phyloP scores from a whole-genome alignment of 2,113 vertebrate species.

The Hucho hucho region DNA sequence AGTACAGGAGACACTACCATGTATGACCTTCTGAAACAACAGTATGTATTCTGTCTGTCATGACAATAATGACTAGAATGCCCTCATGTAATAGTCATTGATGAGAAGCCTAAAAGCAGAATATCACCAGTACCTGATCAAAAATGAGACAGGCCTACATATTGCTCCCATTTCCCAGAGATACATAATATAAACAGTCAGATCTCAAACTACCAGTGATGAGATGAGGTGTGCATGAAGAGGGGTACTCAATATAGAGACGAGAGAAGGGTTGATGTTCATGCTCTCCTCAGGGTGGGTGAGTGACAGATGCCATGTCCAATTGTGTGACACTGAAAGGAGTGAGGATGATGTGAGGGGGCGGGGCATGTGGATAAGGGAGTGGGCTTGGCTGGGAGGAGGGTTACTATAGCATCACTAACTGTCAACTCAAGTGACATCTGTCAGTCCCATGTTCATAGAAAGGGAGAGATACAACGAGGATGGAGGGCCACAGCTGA shows the following conservation, averaged over 20 bases:
- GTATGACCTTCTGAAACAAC: neutral
- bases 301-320: conserved; percentile 56
- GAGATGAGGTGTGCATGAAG: conserved; percentile 32
- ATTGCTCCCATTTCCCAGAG: no score
- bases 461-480: neutral
- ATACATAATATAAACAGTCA: no score
- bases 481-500: neutral
- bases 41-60: neutral
- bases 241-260: conserved; percentile 41
- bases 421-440: conserved; percentile 32
- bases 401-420: neutral
- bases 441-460: conserved; percentile 43
- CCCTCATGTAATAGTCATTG: neutral
- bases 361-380: neutral
- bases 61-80: neutral
- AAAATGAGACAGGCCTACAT: neutral
- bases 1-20: neutral
- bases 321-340: conserved; percentile 50
- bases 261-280: conserved; percentile 28
- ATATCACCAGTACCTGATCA: neutral
- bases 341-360: conserved; percentile 45
- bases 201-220: conserved; percentile 35
- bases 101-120: neutral
- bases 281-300: conserved; percentile 34
- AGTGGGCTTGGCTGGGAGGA: conserved; percentile 10